These are phyloP conservation scores for Steinernema carpocapsae DNA, from an alignment of 2,888 invertebrate genomes.

Conservation along the genomic window DNA sequence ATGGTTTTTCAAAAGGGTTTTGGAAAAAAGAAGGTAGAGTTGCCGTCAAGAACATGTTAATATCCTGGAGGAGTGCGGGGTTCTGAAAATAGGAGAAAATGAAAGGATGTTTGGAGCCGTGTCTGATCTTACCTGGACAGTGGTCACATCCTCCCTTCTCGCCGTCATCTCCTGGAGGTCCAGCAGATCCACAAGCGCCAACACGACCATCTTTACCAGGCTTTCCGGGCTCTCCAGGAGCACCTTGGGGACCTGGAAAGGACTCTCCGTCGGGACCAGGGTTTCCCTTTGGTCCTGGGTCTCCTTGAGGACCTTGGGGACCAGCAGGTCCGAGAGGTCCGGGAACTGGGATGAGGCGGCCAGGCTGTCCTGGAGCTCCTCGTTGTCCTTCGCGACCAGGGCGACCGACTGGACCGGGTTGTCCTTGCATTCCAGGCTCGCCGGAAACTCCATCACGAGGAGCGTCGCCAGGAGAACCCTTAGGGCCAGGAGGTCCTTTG, in stretches of 20 bases:
- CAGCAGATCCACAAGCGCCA: conserved; percentile 50
- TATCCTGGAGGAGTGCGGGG: conserved; percentile 23
- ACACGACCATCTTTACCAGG: conserved; percentile 54
- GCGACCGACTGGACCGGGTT: conserved; percentile 63
- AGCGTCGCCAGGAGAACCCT: conserved; percentile 59
- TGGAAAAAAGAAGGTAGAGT: background rate
- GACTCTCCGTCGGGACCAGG: conserved; percentile 61
- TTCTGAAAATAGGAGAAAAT: background rate
- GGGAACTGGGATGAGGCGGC: conserved; percentile 21
- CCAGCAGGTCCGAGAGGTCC: conserved; percentile 46
- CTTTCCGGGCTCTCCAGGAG: conserved; percentile 38
- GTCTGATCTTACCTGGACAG: conserved; percentile 44
- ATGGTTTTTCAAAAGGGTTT: conserved; percentile 20
- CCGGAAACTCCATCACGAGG: conserved; percentile 57
- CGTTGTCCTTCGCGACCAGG: conserved; percentile 57
- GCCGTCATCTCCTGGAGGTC: conserved; percentile 58
- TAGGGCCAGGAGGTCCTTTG: conserved; percentile 65
- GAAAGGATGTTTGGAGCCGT: background rate
- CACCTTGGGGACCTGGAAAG: conserved; percentile 57
- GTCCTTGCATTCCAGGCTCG: conserved; percentile 60
- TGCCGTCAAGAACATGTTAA: background rate
- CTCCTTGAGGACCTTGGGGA: conserved; percentile 63
- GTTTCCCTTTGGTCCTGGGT: conserved; percentile 61
- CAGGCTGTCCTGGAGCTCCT: conserved; percentile 52
- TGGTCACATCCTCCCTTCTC: conserved; percentile 68